Percentiles rank a stretch among this genome's conserved stretches.
These are phyloP conservation scores for Liparis tanakae DNA, from an alignment of 2,797 vertebrate genomes.

Conservation along the genomic window DNA sequence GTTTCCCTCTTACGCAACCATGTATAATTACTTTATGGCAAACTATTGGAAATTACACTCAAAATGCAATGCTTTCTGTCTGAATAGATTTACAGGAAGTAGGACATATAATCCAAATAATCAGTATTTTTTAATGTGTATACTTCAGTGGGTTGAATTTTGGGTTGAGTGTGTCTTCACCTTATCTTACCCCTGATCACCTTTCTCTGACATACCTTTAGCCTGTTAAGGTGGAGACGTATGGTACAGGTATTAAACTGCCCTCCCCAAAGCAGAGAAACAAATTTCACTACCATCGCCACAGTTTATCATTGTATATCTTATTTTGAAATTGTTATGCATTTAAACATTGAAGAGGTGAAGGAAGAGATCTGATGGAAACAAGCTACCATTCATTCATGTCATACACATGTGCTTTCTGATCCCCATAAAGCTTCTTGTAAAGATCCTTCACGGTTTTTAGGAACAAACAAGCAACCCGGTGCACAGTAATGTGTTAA, in stretches of 20 bases:
- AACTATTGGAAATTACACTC: neutral
- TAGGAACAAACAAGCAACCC: neutral
- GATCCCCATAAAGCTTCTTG: neutral
- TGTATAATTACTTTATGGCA: slow-evolving; percentile 54
- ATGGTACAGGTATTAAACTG: neutral
- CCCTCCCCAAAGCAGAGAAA: neutral
- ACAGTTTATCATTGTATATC: neutral
- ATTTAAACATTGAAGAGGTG: neutral
- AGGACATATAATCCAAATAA: neutral
- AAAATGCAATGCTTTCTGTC: neutral
- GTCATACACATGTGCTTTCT: neutral
- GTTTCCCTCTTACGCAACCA: slow-evolving; percentile 65
- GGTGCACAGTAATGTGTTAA: slow-evolving; percentile 28
- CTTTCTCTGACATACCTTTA: neutral
- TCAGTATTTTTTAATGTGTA: neutral
- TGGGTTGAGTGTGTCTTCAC: slow-evolving; percentile 33
- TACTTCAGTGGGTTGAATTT: neutral
- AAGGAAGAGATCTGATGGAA: slow-evolving; percentile 10
- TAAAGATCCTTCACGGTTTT: neutral
- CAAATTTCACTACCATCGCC: neutral
- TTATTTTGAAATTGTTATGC: too few species aligned
- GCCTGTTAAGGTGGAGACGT: neutral
- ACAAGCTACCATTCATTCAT: slow-evolving; percentile 12
- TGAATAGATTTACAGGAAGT: neutral
- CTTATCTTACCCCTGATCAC: slow-evolving; percentile 44